Conservation (phyloP, 1,140 invertebrate species). For the Heliconius nattereri region DNA sequence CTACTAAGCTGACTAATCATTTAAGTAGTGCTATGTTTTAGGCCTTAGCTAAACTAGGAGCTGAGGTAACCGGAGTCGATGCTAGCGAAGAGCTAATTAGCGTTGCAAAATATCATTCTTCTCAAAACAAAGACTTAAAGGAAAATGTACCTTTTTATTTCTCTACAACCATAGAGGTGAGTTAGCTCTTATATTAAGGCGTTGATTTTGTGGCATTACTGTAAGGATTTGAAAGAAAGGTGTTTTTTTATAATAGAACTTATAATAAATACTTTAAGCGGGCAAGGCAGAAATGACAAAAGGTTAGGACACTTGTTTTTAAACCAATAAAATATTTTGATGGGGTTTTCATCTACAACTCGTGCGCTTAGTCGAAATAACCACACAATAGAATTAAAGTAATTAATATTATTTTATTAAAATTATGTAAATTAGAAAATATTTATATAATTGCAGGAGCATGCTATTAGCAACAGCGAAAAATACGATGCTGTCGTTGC, state of each 20-base stretch:
- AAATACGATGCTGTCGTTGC: constrained; percentile 91
- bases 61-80: constrained; percentile 91
- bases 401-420: no score
- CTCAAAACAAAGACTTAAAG: constrained; percentile 61
- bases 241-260: no score
- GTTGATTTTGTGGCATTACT: not conserved
- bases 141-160: constrained; percentile 55
- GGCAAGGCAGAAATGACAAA: no score
- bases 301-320: no score
- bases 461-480: constrained; percentile 73
- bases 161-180: constrained; percentile 58
- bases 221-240: not conserved
- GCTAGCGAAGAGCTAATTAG: constrained; percentile 86
- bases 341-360: no score
- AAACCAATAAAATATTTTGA: no score
- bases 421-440: not conserved
- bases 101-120: constrained; percentile 84
- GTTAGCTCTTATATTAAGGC: not conserved
- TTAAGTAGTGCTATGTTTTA: constrained; percentile 34
- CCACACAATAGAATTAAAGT: no score
- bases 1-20: not conserved
- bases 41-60: constrained; percentile 84
- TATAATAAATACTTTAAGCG: no score
- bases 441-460: constrained; percentile 74
- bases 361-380: no score